Conservation (phyloP, 2,888 invertebrate species). For the Hermaeophaga mercurialis region DNA sequence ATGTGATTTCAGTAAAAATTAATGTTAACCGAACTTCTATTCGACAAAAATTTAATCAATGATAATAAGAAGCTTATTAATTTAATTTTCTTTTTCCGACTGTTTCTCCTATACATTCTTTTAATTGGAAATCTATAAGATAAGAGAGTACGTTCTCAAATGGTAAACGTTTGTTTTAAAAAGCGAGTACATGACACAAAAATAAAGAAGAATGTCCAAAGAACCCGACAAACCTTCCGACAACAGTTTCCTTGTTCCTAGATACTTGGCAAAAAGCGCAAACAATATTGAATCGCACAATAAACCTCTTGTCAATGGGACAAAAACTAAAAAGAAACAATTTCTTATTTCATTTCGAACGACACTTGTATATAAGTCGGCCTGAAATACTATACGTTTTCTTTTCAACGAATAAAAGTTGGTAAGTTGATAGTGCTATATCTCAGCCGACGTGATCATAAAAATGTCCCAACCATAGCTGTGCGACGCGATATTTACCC, state of each 20-base stretch:
- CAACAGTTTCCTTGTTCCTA: background rate
- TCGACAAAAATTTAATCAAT: too few species aligned
- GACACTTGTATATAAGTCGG: conserved; percentile 54
- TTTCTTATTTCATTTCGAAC: conserved; percentile 49
- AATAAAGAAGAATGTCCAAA: background rate
- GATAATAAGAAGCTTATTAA: too few species aligned
- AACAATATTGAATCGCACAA: conserved; percentile 27
- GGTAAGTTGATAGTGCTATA: conserved; percentile 60
- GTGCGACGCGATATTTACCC: conserved; percentile 50
- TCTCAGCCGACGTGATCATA: conserved; percentile 58
- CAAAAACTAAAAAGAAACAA: conserved; percentile 50
- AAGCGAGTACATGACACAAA: too few species aligned
- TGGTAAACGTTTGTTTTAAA: too few species aligned
- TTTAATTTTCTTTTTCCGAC: too few species aligned
- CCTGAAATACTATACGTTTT: conserved; percentile 58
- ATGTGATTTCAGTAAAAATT: too few species aligned
- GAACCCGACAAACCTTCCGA: background rate
- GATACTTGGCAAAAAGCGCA: conserved; percentile 7
- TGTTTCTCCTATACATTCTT: too few species aligned
- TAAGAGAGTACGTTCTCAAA: too few species aligned
- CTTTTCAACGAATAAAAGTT: conserved; percentile 58
- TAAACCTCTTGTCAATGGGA: conserved; percentile 34
- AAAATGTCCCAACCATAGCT: conserved; percentile 53
- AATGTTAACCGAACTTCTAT: too few species aligned
- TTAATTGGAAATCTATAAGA: too few species aligned